These are phyloP conservation scores for Shargacucullia verbasci DNA, from an alignment of 2,888 invertebrate species.

Conservation along the genomic window DNA sequence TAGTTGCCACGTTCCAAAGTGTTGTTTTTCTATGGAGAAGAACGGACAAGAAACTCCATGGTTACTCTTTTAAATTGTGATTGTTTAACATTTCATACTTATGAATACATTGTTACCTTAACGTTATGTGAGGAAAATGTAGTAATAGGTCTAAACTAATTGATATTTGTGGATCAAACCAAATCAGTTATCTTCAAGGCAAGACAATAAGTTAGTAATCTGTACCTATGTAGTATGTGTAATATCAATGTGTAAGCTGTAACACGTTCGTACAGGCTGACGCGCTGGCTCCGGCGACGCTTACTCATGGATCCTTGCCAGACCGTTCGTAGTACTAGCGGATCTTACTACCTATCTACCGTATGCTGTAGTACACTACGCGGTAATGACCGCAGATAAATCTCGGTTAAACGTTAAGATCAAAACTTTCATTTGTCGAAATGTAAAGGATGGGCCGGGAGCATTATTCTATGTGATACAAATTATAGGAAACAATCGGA, in stretches of 20 bases:
- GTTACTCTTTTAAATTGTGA: no score
- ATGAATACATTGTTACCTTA: no score
- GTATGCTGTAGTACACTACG: constrained; percentile 37
- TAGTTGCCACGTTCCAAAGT: no score
- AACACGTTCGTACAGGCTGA: constrained; percentile 72
- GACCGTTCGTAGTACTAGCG: constrained; percentile 61
- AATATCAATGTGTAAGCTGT: constrained; percentile 60
- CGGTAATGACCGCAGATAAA: constrained; percentile 52
- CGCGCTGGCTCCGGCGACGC: constrained; percentile 67
- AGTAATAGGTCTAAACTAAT: no score
- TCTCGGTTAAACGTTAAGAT: constrained; percentile 35
- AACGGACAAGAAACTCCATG: no score
- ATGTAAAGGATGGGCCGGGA: no score
- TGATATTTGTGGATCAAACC: constrained; percentile 8
- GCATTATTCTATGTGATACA: no score
- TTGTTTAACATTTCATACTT: no score
- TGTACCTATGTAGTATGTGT: no score
- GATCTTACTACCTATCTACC: constrained; percentile 38
- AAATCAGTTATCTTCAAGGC: constrained; percentile 32
- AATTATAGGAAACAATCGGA: no score
- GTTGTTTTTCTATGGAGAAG: no score
- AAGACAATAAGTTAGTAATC: constrained; percentile 47
- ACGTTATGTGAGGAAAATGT: no score
- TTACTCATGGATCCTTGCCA: constrained; percentile 81
- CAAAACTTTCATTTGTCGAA: constrained; percentile 5